Percentiles rank a stretch among this genome's conserved stretches.
Conservation (phyloP, 2,113 vertebrate genomes). For the Dromaius novaehollandiae region DNA sequence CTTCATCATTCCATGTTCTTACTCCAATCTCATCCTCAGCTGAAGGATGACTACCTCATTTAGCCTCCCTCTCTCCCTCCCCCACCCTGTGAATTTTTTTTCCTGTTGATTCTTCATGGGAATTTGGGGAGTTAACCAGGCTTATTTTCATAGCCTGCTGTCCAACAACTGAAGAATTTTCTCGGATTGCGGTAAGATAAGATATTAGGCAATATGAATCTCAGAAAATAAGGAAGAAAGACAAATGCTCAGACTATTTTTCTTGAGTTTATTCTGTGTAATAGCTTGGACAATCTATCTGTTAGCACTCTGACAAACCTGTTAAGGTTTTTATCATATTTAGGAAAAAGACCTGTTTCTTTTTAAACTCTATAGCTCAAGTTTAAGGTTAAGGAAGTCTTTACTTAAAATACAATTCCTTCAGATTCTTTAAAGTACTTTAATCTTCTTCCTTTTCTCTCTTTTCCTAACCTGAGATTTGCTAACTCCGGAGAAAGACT, state of each 20-base stretch:
- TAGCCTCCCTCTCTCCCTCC: background rate
- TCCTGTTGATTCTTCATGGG: background rate
- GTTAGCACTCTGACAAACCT: background rate
- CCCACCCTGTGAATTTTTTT: background rate
- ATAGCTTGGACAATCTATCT: conserved; percentile 3
- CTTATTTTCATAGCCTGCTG: background rate
- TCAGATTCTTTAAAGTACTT: background rate
- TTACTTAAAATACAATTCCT: too few relatives aligned
- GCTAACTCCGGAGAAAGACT: background rate
- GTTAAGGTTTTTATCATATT: background rate
- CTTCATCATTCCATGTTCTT: background rate
- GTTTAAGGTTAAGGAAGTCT: background rate
- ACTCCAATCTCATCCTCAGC: background rate
- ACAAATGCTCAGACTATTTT: conserved; percentile 18
- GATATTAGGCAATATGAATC: background rate
- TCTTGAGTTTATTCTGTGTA: background rate
- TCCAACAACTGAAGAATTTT: conserved; percentile 25
- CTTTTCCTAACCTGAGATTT: background rate
- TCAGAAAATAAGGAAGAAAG: conserved; percentile 8
- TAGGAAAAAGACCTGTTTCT: background rate
- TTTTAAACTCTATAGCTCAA: background rate
- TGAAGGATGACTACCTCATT: background rate
- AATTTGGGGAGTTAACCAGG: conserved; percentile 18
- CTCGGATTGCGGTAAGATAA: background rate
- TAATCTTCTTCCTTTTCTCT: background rate